Evolutionary conservation across 2,113 vertebrate genomes (phyloP), one percentile per base, ranked within the genome.

Genomic region (Dasypus novemcinctus): DNA sequence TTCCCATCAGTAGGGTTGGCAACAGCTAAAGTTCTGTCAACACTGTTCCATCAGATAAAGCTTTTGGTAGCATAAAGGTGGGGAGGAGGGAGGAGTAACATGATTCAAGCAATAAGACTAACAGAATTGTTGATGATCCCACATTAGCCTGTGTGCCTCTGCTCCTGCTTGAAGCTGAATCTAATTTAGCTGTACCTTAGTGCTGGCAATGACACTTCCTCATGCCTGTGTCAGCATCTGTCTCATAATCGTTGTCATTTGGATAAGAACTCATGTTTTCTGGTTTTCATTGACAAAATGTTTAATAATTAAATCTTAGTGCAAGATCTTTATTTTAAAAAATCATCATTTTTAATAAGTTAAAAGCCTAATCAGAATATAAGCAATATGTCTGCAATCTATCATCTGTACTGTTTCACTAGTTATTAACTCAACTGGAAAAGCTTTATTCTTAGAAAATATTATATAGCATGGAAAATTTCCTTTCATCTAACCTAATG

Each of bases 11-110:
- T 87, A 84, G 91, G 15, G 31, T 72, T 95, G 95, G 95, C 90
- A 76, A 49, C 91, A 83, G 41, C 94, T 84, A 95, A 97, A 92
- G 21, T 23, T 95, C 97, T 97, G 63, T 97, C 96, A 94, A 72
- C 92, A 91, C 75, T 95, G 61, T 82, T 95, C 87, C 49, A 96
- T 98, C 95, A 97, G 96, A 96, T 97, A 97, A 87, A 72, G 25
- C 78, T 97, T 84, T 95, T 95, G 1, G 1, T 96, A 78, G 63
- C 92, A 10, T 92, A 78, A 66, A 95, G 95, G 68, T 90, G 87
- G 89, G 10, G 79, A 33, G 78, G 4, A 64, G 25, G 36, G 66
- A 75, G 75, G 14, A 75, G 54, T 27, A 6, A 36, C 82, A 57
- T 25, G 29, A 46, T 46, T 81, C 27, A 78, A 71, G 43, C 84